phyloP scores from a whole-genome alignment of 2,113 vertebrate genomes.

The Datnioides undecimradiatus region DNA sequence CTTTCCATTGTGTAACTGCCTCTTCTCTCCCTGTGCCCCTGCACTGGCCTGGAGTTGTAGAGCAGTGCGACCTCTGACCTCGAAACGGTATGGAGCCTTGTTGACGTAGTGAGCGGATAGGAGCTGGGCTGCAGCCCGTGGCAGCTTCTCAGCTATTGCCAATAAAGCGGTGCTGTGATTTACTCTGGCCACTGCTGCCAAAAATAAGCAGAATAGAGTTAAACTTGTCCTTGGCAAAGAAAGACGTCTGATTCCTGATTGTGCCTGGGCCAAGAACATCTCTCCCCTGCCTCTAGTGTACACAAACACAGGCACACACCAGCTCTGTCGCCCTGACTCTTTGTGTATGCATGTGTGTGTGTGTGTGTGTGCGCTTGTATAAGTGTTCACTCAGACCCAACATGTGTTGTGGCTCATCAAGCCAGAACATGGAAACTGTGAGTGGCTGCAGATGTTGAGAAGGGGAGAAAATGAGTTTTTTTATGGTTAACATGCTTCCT shows the following conservation, averaged over 20 bases:
- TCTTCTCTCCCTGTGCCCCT: conserved; percentile 20
- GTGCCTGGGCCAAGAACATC: conserved; percentile 76
- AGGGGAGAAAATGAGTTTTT: conserved; percentile 34
- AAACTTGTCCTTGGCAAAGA: conserved; percentile 77
- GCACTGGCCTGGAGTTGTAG: conserved; percentile 13
- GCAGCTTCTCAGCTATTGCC: conserved; percentile 49
- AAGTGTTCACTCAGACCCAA: conserved; percentile 61
- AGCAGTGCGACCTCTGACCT: conserved; percentile 50
- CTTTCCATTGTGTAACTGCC: conserved; percentile 29
- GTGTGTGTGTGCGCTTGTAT: conserved; percentile 45
- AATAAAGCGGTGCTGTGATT: conserved; percentile 67
- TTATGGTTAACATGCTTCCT: conserved; percentile 55
- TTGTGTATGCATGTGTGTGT: conserved; percentile 33
- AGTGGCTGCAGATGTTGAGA: conserved; percentile 79
- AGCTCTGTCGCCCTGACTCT: conserved; percentile 27
- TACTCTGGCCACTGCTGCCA: conserved; percentile 58
- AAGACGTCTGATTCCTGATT: conserved; percentile 73
- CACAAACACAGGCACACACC: conserved; percentile 59
- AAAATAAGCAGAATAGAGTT: conserved; percentile 77
- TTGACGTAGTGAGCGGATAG: conserved; percentile 47
- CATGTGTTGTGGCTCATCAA: conserved; percentile 82
- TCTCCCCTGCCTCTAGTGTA: conserved; percentile 62
- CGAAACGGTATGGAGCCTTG: conserved; percentile 16
- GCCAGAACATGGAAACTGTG: conserved; percentile 82
- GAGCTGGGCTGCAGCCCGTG: conserved; percentile 45